Conservation (phyloP, 2,113 vertebrate species). For the Apaloderma vittatum region DNA sequence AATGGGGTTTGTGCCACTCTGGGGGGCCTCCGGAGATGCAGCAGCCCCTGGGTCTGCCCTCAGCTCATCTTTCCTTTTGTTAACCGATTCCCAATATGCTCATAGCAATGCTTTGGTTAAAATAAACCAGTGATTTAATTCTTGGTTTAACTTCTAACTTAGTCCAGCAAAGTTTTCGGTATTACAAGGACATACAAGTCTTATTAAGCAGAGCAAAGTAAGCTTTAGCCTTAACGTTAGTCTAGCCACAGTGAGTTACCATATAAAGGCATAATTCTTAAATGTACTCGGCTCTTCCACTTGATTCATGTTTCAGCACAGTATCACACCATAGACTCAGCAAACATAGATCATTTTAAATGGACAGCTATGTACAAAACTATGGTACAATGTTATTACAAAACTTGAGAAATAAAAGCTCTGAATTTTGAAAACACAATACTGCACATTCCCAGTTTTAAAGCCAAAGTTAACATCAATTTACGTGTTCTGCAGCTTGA, state of each 20-base stretch:
- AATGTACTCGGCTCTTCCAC: conserved; percentile 23
- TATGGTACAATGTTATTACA: conserved; percentile 63
- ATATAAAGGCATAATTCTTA: conserved; percentile 39
- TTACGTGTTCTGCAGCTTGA: not conserved
- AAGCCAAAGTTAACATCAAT: conserved; percentile 13
- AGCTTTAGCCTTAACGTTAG: conserved; percentile 44
- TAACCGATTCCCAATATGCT: not conserved
- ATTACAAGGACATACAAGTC: conserved; percentile 12
- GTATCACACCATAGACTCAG: conserved; percentile 24
- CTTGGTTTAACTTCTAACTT: conserved; percentile 17
- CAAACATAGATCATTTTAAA: conserved; percentile 34
- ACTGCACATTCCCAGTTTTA: conserved; percentile 46
- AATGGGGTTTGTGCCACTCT: not conserved
- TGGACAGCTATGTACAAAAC: conserved; percentile 62
- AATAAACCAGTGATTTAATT: conserved; percentile 54
- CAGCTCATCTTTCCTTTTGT: not conserved
- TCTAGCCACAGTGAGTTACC: conserved; percentile 14
- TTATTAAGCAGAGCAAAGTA: conserved; percentile 39
- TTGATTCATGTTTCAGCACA: conserved; percentile 37
- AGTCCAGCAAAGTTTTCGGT: conserved; percentile 2
- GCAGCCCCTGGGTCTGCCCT: not conserved
- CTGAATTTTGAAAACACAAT: conserved; percentile 27
- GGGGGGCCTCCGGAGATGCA: not conserved
- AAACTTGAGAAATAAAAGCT: conserved; percentile 56
- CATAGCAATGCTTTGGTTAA: conserved; percentile 3